Conservation (phyloP, 2,113 vertebrate genomes). For the Panurus biarmicus region DNA sequence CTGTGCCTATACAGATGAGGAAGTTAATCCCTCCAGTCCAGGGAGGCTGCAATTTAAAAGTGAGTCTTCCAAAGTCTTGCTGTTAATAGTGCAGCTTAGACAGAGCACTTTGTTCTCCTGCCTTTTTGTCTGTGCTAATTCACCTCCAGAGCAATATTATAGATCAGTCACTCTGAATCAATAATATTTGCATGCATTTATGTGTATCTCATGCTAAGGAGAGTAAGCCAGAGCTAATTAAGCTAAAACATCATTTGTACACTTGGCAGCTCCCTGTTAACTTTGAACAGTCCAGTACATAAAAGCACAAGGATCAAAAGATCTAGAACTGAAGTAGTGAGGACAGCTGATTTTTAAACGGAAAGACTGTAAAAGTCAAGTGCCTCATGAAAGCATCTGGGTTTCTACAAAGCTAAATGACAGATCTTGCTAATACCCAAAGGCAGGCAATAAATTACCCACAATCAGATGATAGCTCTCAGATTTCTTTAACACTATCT, state of each 20-base stretch:
- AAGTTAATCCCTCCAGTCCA: neutral
- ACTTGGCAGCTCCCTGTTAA: slow-evolving; percentile 37
- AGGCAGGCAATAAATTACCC: slow-evolving; percentile 25
- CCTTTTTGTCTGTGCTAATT: slow-evolving; percentile 33
- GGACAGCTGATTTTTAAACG: slow-evolving; percentile 29
- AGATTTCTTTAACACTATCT: neutral
- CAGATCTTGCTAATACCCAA: slow-evolving; percentile 19
- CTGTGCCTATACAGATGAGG: neutral
- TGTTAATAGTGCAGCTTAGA: neutral
- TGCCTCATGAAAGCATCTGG: slow-evolving; percentile 36
- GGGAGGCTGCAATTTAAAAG: neutral
- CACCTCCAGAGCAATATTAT: slow-evolving; percentile 23
- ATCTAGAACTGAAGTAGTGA: slow-evolving; percentile 25
- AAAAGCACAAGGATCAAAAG: slow-evolving; percentile 53
- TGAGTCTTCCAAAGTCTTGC: neutral
- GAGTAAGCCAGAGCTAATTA: slow-evolving; percentile 42
- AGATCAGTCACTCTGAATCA: slow-evolving; percentile 46
- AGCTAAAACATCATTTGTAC: slow-evolving; percentile 39
- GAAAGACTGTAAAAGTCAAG: slow-evolving; percentile 34
- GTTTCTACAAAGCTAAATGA: slow-evolving; percentile 18
- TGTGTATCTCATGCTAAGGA: slow-evolving; percentile 31
- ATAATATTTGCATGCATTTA: slow-evolving; percentile 58
- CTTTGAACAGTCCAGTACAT: slow-evolving; percentile 38
- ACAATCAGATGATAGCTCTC: neutral
- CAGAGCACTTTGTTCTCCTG: neutral